Evolutionary conservation across 2,797 vertebrate species (phyloP).

Genomic region (Threskiornis aethiopicus): DNA sequence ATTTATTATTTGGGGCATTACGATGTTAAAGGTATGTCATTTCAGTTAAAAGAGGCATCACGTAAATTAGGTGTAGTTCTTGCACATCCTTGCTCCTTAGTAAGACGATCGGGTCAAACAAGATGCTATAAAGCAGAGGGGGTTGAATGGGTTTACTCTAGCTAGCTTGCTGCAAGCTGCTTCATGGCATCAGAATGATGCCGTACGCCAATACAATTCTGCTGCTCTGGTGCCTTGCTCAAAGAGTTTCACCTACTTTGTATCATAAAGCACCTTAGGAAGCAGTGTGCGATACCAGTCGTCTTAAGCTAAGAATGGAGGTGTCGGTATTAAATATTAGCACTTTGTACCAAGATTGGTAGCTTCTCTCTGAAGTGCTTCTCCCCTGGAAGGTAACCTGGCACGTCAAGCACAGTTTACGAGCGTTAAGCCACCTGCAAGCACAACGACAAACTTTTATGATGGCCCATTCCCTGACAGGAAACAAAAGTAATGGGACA

Average conservation of each 20-base stretch:
- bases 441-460: not conserved
- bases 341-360: not conserved
- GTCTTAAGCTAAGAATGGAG: not conserved
- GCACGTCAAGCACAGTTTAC: not conserved
- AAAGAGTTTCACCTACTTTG: not conserved
- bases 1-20: not conserved
- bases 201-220: not conserved
- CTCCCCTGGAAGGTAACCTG: not conserved
- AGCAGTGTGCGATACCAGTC: not conserved
- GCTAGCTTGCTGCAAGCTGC: not conserved
- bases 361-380: not conserved
- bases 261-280: not conserved
- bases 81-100: not conserved
- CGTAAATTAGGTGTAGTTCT: not conserved
- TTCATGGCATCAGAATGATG: not conserved
- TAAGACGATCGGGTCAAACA: not conserved
- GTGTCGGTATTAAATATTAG: not conserved
- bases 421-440: not conserved
- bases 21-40: not conserved
- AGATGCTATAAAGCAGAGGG: not conserved
- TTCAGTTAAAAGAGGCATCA: not conserved
- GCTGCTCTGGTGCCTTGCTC: not conserved
- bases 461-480: not conserved
- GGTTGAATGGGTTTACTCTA: not conserved
- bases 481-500: slow-evolving; percentile 17